Evolutionary conservation across 2,888 invertebrate species (phyloP), one percentile per base, ranked within the genome.

Genomic region (Ophion costatus): DNA sequence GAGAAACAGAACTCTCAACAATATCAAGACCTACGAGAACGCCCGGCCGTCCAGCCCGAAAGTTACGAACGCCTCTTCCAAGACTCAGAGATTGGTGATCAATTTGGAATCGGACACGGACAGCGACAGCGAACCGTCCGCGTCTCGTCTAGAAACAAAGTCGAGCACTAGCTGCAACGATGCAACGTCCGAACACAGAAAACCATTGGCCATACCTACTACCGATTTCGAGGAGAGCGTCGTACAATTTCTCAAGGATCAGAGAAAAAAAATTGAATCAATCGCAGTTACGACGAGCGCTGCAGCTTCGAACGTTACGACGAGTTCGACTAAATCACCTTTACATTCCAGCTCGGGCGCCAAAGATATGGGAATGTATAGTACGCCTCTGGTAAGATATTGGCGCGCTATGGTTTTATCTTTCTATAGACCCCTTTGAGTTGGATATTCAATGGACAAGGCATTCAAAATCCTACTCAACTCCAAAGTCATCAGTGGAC

Each of bases 171-270:
- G n/a, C 11, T n/a, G 7, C 51, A 29, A 7, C 56, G 20, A 77
- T 38, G 20, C 63, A n/a, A 51, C 42, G 10, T 7, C 80, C 3
- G 38, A 71, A 59, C 11, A 45, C 7, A 82, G 82, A 38, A 88
- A 84, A 80, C 82, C 73, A 0, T 80, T 90, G 1, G 77, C 87
- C 6, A 90, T 91, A 77, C 89, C 91, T 0, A 89, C 88, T 2
- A 82, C 89, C 2, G 94, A 94, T n/a, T 93, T 94, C 80, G 93
- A 94, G 61, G 93, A 89, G 78, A 93, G 92, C 22, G 89, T 94
- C 3, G 93, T 91, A 22, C 90, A 91, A 75, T 93, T 94, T 85
- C 87, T 94, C 61, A 90, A 92, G 33, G 90, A 92, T 38, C 91
- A 90, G 22, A 86, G 94, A 33, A 91, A 91, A 42, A 92, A 92